Evolutionary conservation across 2,888 invertebrate species (phyloP).

Genomic region (Drosophila borborema): DNA sequence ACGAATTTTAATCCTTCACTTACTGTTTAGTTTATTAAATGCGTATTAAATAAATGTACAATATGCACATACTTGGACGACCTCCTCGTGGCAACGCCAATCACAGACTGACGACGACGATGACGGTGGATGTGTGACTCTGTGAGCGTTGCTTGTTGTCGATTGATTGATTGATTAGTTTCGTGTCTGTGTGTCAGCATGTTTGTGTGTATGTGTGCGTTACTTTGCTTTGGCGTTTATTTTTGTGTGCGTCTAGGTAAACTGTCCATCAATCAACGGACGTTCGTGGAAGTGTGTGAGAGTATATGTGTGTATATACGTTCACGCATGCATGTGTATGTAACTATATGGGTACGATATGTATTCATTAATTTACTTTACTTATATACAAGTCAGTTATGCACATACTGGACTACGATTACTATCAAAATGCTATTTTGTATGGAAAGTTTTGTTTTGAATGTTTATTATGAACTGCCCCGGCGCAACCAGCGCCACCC

Average conservation of each 20-base stretch:
- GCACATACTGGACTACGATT: neutral
- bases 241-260: slow-evolving; percentile 23
- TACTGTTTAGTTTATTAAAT: slow-evolving; percentile 3
- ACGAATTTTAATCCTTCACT: slow-evolving; percentile 1
- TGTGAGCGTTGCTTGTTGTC: slow-evolving; percentile 54
- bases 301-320: neutral
- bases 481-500: slow-evolving; percentile 33
- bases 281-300: slow-evolving; percentile 7
- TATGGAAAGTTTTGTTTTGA: slow-evolving; percentile 4
- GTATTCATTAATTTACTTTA: slow-evolving; percentile 6
- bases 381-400: neutral
- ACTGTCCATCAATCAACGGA: slow-evolving; percentile 41
- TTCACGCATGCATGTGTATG: neutral
- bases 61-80: slow-evolving; percentile 41
- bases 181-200: slow-evolving; percentile 38
- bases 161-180: slow-evolving; percentile 69
- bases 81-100: slow-evolving; percentile 51
- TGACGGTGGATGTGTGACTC: slow-evolving; percentile 42
- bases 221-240: slow-evolving; percentile 41
- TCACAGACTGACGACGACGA: slow-evolving; percentile 60
- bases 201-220: slow-evolving; percentile 36
- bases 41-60: slow-evolving; percentile 2
- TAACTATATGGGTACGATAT: neutral
- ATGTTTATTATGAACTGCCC: slow-evolving; percentile 1
- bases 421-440: neutral